These are phyloP conservation scores for Echinarachnius parma DNA, from an alignment of 53 echinoderm and acorn worm species.

Conservation along the genomic window DNA sequence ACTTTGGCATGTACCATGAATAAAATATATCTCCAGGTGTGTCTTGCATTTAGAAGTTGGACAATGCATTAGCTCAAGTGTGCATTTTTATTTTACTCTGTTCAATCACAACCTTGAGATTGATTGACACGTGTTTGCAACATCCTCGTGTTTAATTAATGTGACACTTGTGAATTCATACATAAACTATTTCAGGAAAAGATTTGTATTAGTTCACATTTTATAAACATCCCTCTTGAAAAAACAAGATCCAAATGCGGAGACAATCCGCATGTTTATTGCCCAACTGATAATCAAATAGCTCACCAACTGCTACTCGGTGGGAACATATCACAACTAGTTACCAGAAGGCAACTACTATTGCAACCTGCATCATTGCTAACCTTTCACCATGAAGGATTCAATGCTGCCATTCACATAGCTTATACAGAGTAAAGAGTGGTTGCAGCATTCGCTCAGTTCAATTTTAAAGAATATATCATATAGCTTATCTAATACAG, in stretches of 20 bases:
- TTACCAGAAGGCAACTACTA: background rate
- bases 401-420: background rate
- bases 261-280: too few relatives aligned
- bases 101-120: background rate
- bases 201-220: background rate
- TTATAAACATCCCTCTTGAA: too few relatives aligned
- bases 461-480: background rate
- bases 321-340: background rate
- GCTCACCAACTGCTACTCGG: background rate
- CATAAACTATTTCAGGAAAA: background rate
- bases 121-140: background rate
- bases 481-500: too few relatives aligned
- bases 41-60: background rate
- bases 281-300: too few relatives aligned
- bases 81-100: background rate
- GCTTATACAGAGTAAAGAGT: background rate
- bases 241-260: too few relatives aligned
- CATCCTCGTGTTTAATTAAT: background rate
- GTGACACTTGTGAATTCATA: background rate
- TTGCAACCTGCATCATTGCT: background rate
- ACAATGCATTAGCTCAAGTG: background rate
- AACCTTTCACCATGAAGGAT: background rate
- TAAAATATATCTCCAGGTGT: background rate
- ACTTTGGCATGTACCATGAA: background rate
- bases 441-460: background rate